These are phyloP conservation scores for Crocidura indochinensis DNA, from an alignment of 2,797 vertebrate species.

Conservation along the genomic window DNA sequence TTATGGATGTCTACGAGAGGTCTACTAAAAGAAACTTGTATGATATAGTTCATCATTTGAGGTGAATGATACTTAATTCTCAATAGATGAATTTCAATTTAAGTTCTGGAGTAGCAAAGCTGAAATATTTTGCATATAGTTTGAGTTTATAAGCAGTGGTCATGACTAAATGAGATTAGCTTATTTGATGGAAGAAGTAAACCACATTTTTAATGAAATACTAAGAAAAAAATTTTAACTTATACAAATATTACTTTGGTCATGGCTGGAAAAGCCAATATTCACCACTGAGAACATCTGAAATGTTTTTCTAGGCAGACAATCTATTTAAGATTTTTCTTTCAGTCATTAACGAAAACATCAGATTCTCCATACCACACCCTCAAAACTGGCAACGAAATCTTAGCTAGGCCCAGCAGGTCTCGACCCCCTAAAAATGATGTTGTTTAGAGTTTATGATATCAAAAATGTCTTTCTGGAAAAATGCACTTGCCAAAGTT, in stretches of 20 bases:
- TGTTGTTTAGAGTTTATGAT: slow-evolving; percentile 60
- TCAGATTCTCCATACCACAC: slow-evolving; percentile 78
- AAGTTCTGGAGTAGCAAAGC: slow-evolving; percentile 30
- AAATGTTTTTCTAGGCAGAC: slow-evolving; percentile 85
- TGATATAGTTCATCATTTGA: background rate
- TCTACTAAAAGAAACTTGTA: background rate
- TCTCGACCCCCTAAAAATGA: slow-evolving; percentile 72
- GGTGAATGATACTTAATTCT: no score
- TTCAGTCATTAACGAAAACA: slow-evolving; percentile 81
- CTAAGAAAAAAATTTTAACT: slow-evolving; percentile 70
- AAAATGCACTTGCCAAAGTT: slow-evolving; percentile 66
- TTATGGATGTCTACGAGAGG: background rate
- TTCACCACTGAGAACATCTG: slow-evolving; percentile 72
- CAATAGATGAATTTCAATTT: background rate
- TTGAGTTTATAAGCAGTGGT: slow-evolving; percentile 63
- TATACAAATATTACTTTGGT: slow-evolving; percentile 77
- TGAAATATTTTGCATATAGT: slow-evolving; percentile 50
- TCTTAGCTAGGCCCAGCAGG: slow-evolving; percentile 40
- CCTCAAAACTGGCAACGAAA: slow-evolving; percentile 78
- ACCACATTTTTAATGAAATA: slow-evolving; percentile 77
- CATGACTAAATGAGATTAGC: slow-evolving; percentile 80
- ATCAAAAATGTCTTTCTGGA: slow-evolving; percentile 59
- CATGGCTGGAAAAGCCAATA: slow-evolving; percentile 76
- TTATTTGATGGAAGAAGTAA: slow-evolving; percentile 82
- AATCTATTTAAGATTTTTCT: slow-evolving; percentile 80